Percentiles rank a stretch among this genome's conserved stretches.
phyloP scores from a whole-genome alignment of 37 sponge, comb jelly and placozoan species.

The Agelas oroides region DNA sequence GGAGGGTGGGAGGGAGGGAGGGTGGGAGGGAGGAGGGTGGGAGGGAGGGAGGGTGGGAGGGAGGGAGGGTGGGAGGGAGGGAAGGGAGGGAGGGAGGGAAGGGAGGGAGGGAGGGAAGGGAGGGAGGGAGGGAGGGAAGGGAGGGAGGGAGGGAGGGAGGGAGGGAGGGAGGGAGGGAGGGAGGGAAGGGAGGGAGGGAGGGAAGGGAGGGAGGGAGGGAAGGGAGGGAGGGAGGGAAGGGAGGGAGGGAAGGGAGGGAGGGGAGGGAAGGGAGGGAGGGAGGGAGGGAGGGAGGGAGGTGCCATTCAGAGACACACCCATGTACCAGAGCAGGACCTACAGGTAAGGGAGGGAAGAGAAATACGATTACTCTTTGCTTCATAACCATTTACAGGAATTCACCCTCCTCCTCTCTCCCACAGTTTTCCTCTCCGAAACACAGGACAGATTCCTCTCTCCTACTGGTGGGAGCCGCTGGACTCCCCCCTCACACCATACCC shows the following conservation, averaged over 20 bases:
- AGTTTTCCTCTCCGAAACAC: slow-evolving; percentile 76
- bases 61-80: not conserved
- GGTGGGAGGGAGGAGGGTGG: not conserved
- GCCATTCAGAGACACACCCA: no score
- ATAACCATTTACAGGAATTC: no score
- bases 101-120: slow-evolving; percentile 9
- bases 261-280: slow-evolving; percentile 9
- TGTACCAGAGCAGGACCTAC: no score
- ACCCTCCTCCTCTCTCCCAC: not conserved
- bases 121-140: not conserved
- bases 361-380: no score
- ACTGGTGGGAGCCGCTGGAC: slow-evolving; percentile 58
- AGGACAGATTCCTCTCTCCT: slow-evolving; percentile 53
- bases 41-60: not conserved
- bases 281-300: not conserved
- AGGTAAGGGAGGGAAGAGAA: no score
- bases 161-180: not conserved
- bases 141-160: not conserved
- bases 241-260: not conserved
- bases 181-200: not conserved
- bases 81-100: not conserved
- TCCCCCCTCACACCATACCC: slow-evolving; percentile 16
- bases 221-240: not conserved
- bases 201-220: not conserved
- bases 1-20: not conserved